These are phyloP conservation scores for Cydia splendana DNA, from an alignment of 1,140 invertebrate genomes.

Conservation along the genomic window DNA sequence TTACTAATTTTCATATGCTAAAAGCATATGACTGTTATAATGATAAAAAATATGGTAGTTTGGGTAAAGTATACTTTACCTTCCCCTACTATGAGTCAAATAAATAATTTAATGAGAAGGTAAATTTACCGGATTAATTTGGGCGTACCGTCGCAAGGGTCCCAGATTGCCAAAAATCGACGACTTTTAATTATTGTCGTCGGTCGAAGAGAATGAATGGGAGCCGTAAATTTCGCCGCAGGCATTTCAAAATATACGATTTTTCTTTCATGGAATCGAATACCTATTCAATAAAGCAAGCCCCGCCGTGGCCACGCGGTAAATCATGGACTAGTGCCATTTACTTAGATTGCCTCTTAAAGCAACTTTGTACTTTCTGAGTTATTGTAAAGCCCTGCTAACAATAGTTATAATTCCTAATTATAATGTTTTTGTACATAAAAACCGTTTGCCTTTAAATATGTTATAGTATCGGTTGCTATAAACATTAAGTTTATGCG, in stretches of 20 bases:
- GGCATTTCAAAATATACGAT: conserved; percentile 71
- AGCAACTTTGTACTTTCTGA: background rate
- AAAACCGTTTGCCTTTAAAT: no score
- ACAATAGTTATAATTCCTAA: background rate
- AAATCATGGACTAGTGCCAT: conserved; percentile 62
- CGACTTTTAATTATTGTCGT: conserved; percentile 64
- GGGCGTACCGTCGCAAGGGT: background rate
- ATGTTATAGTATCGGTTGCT: no score
- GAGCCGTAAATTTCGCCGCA: conserved; percentile 62
- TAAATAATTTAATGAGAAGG: no score
- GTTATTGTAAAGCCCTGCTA: background rate
- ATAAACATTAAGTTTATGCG: no score
- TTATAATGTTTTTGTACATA: no score
- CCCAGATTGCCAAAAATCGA: conserved; percentile 22
- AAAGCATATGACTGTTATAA: no score
- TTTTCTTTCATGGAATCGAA: conserved; percentile 68
- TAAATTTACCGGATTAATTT: background rate
- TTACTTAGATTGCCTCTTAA: conserved; percentile 45
- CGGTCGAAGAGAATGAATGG: conserved; percentile 65
- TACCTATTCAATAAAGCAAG: conserved; percentile 67
- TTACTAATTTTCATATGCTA: no score
- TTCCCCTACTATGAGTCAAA: no score
- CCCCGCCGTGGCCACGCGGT: conserved; percentile 54
- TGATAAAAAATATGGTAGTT: no score
- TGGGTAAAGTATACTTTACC: no score